A percentile compares a stretch with the other conserved stretches of the same genome.
Conservation (phyloP, 2,113 vertebrate genomes). For the Irena cyanogastra region DNA sequence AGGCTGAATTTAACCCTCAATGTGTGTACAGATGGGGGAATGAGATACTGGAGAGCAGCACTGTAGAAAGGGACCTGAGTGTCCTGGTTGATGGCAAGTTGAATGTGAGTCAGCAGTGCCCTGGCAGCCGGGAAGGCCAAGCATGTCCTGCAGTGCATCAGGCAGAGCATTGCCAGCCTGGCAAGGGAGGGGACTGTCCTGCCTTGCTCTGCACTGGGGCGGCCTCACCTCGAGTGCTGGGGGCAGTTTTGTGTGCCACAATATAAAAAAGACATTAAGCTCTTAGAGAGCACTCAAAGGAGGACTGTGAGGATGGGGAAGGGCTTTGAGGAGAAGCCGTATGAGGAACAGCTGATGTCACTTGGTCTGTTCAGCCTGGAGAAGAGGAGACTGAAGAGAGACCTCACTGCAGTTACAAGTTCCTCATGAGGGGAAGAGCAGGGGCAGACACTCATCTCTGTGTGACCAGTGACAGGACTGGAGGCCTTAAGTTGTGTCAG, state of each 20-base stretch:
- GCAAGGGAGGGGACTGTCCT: not conserved
- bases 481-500: not conserved
- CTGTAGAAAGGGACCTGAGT: not conserved
- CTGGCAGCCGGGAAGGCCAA: not conserved
- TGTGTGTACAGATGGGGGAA: not conserved
- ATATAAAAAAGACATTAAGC: not conserved
- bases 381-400: not conserved
- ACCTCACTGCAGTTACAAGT: not conserved
- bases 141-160: rapidly evolving
- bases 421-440: rapidly evolving
- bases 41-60: not conserved
- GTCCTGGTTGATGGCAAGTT: rapidly evolving
- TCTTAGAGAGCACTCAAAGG: not conserved
- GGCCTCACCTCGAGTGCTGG: rapidly evolving
- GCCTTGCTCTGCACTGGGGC: not conserved
- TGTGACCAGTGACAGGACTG: not conserved
- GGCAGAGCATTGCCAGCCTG: rapidly evolving
- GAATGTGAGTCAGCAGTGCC: not conserved
- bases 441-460: not conserved
- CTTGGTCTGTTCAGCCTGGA: not conserved
- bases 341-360: not conserved
- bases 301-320: not conserved
- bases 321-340: rapidly evolving
- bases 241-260: not conserved
- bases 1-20: not conserved